Evolutionary conservation across 2,113 vertebrate species (phyloP).

Genomic region (Chaetodon auriga): DNA sequence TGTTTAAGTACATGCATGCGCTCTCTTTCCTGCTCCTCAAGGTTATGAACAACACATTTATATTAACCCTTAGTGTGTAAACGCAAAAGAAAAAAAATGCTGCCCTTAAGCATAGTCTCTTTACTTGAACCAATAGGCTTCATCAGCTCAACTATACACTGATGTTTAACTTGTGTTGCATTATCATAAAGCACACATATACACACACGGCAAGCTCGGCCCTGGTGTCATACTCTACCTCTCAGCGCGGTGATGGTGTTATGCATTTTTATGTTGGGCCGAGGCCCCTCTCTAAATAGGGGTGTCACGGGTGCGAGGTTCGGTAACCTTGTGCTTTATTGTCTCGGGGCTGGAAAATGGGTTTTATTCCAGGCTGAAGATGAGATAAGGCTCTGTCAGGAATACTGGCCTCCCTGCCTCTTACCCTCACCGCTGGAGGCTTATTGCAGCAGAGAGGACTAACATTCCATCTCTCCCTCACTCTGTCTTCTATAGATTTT

Average conservation of each 20-base stretch:
- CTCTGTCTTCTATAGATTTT: constrained; percentile 71
- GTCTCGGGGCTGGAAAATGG: constrained; percentile 81
- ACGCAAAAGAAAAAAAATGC: constrained; percentile 5
- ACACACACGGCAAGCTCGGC: constrained; percentile 17
- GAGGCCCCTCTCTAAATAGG: constrained; percentile 79
- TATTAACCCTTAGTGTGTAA: constrained; percentile 21
- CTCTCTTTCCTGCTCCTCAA: constrained; percentile 24
- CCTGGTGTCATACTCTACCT: constrained; percentile 57
- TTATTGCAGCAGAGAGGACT: constrained; percentile 76
- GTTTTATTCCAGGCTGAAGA: constrained; percentile 83
- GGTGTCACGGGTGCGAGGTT: constrained; percentile 79
- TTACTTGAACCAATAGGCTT: constrained; percentile 7
- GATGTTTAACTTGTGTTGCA: constrained; percentile 33
- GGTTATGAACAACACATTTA: constrained; percentile 34
- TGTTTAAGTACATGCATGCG: constrained; percentile 33
- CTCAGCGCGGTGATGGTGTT: constrained; percentile 50
- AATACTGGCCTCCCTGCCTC: constrained; percentile 73
- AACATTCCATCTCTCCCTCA: constrained; percentile 66
- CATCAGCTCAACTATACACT: constrained; percentile 36
- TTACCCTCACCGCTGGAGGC: constrained; percentile 76
- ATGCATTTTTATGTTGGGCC: constrained; percentile 81
- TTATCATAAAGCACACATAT: constrained; percentile 50
- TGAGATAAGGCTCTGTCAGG: constrained; percentile 84
- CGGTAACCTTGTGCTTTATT: constrained; percentile 84
- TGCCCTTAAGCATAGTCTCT: constrained; percentile 6